Conservation (phyloP, 2,797 vertebrate genomes). For the Nannoperca obscura region DNA sequence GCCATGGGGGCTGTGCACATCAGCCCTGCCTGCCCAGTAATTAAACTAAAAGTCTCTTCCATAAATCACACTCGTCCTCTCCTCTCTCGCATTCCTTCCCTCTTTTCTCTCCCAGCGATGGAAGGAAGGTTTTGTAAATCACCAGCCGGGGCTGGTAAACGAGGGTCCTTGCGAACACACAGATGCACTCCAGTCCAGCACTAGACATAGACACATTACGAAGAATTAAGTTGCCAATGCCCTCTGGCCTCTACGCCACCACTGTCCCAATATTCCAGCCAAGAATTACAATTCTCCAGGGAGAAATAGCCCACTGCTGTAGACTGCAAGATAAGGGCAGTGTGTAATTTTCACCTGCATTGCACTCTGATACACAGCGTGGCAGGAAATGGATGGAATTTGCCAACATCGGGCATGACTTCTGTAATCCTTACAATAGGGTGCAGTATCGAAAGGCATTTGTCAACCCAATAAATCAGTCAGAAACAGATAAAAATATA, state of each 20-base stretch:
- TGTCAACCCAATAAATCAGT: constrained; percentile 27
- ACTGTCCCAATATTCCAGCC: constrained; percentile 38
- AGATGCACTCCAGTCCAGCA: constrained; percentile 6
- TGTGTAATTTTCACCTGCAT: constrained; percentile 23
- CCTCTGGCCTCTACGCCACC: constrained; percentile 29
- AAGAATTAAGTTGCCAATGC: constrained; percentile 58
- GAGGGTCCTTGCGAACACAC: constrained; percentile 1
- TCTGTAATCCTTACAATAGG: constrained; percentile 11
- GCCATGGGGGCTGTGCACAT: constrained; percentile 70
- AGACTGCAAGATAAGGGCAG: constrained; percentile 48
- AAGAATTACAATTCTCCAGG: constrained; percentile 52
- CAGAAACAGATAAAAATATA: constrained; percentile 11
- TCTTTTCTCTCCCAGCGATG: constrained; percentile 60
- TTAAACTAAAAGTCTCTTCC: constrained; percentile 87
- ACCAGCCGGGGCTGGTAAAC: constrained; percentile 51
- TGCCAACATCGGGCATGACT: constrained; percentile 22
- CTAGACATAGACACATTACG: constrained; percentile 59
- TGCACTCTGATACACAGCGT: constrained; percentile 22
- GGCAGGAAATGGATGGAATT: constrained; percentile 24
- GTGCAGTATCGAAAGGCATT: constrained; percentile 1
- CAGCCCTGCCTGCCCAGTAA: constrained; percentile 80
- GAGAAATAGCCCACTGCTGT: constrained; percentile 40
- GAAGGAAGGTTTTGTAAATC: constrained; percentile 79
- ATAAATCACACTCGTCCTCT: constrained; percentile 83
- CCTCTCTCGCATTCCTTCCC: constrained; percentile 38